These are phyloP conservation scores for Tethea ocularis DNA, from an alignment of 2,888 invertebrate species.

Conservation along the genomic window DNA sequence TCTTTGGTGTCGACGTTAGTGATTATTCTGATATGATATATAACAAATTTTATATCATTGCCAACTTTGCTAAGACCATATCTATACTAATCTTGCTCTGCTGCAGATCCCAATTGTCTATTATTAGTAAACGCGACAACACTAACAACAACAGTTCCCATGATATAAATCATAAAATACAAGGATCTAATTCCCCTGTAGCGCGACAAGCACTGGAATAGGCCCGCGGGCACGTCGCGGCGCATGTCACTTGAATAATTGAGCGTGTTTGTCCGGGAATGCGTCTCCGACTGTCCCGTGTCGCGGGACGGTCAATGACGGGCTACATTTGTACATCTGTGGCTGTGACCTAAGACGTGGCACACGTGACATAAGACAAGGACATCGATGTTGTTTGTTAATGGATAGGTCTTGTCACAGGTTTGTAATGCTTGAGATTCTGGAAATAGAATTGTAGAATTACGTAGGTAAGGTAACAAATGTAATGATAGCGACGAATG, in stretches of 20 bases:
- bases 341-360: constrained; percentile 5
- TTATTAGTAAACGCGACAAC: constrained; percentile 2
- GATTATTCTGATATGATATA: background rate
- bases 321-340: background rate
- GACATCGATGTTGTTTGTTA: constrained; percentile 3
- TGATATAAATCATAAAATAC: constrained; percentile 16
- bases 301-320: constrained; percentile 1
- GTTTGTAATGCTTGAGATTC: background rate
- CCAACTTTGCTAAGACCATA: background rate
- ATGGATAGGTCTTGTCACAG: background rate
- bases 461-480: background rate
- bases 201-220: constrained; percentile 11
- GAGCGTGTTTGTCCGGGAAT: constrained; percentile 13
- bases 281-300: background rate
- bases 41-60: background rate
- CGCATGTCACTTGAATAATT: constrained; percentile 20
- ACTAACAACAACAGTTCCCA: background rate
- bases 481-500: too few relatives aligned
- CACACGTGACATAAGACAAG: constrained; percentile 1
- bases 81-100: background rate
- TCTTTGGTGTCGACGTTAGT: too few relatives aligned
- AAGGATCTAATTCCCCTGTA: constrained; percentile 13
- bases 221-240: constrained; percentile 11
- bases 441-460: background rate
- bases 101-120: background rate